These are phyloP conservation scores for Auanema sp. DNA, from an alignment of 2,888 invertebrate genomes.

Conservation along the genomic window DNA sequence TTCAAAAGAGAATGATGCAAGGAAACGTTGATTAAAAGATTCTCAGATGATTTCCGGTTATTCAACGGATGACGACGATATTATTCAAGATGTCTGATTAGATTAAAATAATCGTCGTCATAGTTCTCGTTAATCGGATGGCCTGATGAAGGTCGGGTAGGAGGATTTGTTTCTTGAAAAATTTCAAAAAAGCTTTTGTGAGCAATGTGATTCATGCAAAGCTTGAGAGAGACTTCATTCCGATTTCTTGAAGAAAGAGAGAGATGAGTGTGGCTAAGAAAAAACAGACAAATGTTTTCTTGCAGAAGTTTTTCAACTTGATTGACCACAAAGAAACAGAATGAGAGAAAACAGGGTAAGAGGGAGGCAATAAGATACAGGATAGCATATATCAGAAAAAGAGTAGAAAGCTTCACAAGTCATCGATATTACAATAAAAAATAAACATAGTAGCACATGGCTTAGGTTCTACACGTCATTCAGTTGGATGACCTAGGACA, in stretches of 20 bases:
- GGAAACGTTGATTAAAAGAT: too few species aligned
- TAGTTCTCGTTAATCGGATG: too few species aligned
- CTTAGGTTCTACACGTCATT: not conserved
- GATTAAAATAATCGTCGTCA: too few species aligned
- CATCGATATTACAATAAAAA: not conserved
- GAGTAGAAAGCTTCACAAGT: too few species aligned
- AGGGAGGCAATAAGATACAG: not conserved
- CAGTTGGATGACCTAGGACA: not conserved
- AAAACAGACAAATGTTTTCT: not conserved
- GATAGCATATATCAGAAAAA: not conserved
- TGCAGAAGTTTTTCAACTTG: not conserved
- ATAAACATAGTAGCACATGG: not conserved
- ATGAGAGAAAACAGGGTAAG: not conserved
- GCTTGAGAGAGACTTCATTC: not conserved
- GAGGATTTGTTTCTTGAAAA: too few species aligned
- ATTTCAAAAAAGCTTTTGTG: not conserved
- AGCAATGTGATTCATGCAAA: not conserved
- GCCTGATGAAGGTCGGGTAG: too few species aligned
- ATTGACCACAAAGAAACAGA: not conserved
- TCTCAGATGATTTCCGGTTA: too few species aligned
- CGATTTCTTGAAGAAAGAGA: not conserved
- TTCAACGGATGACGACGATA: too few species aligned
- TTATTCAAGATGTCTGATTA: too few species aligned
- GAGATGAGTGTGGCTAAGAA: not conserved
- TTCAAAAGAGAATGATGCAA: too few species aligned